Base-by-base conservation (phyloP, 2,797 vertebrate genomes). In the Tapera naevia region DNA sequence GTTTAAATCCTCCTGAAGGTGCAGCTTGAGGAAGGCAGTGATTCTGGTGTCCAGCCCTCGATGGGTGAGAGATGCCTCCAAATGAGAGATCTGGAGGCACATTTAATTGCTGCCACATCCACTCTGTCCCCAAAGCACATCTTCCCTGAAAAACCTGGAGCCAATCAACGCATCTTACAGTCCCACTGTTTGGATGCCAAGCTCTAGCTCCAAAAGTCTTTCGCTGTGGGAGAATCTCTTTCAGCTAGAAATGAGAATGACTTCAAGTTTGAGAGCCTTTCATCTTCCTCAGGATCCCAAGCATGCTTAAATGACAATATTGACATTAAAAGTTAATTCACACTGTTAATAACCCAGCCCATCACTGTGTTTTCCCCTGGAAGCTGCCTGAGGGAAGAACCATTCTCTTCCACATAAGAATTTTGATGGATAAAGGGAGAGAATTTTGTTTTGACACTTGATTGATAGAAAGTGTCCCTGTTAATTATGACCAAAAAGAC, bases 391-490 rank as follows among this genome's bases (percentile, higher is more conserved):
- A 66, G 75, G 76, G 78, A 90, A 60, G 43, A 27, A 21, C 64
- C 64, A 53, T 23, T 85, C 64, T 51, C 73, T 56, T 41, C 3
- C 8, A 80, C 33, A n/a, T 66, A 45, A 53, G 62, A 35, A 5
- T 72, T 82, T 37, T 88, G 93, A 88, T 11, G 53, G 74, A 85
- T 91, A 78, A 86, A 79, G 64, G 72, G 60, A 66, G 87, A 92
- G 45, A 66, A 32, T 75, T 88, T 83, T 57, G 46, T 84, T 62
- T 54, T 80, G 94, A 91, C 64, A 39, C 56, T 25, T 95, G 91
- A 94, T 13, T 82, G 94, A 87, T 92, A 85, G 56, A 32, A 76
- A 87, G 18, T 24, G 53, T 86, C 88, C 67, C 60, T 71, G 67
- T 45, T 94, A 90, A 94, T 95, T 87, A 91, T 2, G 3, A 30